These are phyloP conservation scores for Apocheima hispidaria DNA, from an alignment of 2,888 invertebrate genomes.

Conservation along the genomic window DNA sequence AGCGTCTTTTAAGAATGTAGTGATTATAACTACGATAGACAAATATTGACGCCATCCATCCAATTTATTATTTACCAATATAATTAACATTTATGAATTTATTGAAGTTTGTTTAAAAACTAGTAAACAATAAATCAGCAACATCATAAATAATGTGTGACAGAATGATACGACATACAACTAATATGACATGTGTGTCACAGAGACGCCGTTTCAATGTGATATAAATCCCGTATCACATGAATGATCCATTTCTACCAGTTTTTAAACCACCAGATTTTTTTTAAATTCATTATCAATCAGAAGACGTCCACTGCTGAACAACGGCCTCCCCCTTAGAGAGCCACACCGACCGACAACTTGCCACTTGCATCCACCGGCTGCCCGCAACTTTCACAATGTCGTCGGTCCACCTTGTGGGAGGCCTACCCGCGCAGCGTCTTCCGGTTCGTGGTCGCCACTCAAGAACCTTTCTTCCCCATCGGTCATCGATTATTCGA, in stretches of 20 bases:
- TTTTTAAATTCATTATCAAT: background rate
- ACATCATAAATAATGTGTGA: constrained; percentile 4
- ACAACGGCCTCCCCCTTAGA: no score
- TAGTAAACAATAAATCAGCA: constrained; percentile 26
- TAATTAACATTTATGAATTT: constrained; percentile 11
- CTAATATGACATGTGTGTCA: constrained; percentile 12
- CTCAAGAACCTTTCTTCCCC: no score
- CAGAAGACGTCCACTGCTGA: background rate
- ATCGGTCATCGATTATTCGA: no score
- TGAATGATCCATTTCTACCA: constrained; percentile 34
- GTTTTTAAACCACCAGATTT: background rate
- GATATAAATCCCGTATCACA: constrained; percentile 17
- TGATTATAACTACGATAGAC: constrained; percentile 3
- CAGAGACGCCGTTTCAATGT: constrained; percentile 12
- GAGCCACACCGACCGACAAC: no score
- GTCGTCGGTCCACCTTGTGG: no score
- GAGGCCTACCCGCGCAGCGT: no score
- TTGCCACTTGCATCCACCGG: no score
- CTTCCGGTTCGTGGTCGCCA: no score
- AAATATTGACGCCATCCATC: background rate
- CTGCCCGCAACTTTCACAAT: no score
- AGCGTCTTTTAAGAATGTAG: background rate
- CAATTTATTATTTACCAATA: constrained; percentile 14
- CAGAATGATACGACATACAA: constrained; percentile 1
- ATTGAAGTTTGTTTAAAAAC: no score